Base-by-base conservation (phyloP, 2,797 vertebrate genomes). In the Dromococcyx pavoninus region DNA sequence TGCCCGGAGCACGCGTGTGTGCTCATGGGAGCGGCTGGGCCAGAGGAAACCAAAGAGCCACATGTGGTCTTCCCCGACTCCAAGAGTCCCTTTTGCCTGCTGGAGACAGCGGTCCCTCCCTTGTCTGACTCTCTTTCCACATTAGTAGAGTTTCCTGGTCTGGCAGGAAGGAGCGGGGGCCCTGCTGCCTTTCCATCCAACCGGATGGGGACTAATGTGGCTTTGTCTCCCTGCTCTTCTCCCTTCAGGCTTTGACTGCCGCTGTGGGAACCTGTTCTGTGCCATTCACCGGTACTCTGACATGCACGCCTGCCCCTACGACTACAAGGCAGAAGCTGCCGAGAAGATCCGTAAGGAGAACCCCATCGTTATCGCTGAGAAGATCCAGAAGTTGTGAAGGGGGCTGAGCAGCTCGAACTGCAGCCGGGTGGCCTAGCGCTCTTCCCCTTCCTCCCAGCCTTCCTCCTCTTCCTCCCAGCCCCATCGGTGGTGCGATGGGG, bases 341-440 rank as follows among this genome's bases (percentile, higher is more conserved):
- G 99, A 98, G 95, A 98, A 98, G 95, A 98, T 99, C 96, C 98
- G 98, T 95, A 99, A 99, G 98, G 99, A 99, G 97, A 99, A 99
- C 96, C 99, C 99, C 95, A 98, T 99, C 7, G 98, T 99, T 67
- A 98, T 99, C 70, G 98, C 98, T 14, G 98, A 99, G 97, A 99
- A 99, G 97, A 99, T 99, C 94, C 98, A 99, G 98, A 99, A 99
- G 97, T 98, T 99, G 98, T 99, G 98, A 99, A 98, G 96, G 97
- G 77, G 62, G 56, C 65, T 32, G 92, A 95, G 93, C 90, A 74
- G 90, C 84, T 86, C 0, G 27, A 62, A 93, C 95, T 93, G 65
- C 88, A 93, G 77, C 90, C 93, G 46, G 86, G 60, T 44, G n/a
- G 74, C 86, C 83, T 91, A 93, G 86, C 94, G 90, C 88, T 95